Percentiles rank a stretch among this genome's conserved stretches.
Conservation (phyloP, 1,140 invertebrate genomes). For the Temnothorax curvispinosus region DNA sequence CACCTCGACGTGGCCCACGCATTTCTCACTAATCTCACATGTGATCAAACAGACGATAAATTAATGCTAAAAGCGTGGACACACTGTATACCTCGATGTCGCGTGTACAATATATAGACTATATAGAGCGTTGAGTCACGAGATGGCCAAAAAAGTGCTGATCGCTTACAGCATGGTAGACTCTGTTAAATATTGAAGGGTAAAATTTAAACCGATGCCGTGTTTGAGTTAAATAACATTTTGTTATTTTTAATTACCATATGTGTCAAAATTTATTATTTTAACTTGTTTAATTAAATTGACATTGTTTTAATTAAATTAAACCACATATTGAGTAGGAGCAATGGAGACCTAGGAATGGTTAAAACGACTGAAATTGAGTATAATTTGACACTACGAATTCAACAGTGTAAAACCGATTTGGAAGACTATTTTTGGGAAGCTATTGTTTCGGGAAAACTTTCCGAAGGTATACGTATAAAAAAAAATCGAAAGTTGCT, state of each 20-base stretch:
- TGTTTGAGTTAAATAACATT: too few species aligned
- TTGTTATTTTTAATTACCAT: too few species aligned
- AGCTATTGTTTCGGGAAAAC: neutral
- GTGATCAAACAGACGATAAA: slow-evolving; percentile 61
- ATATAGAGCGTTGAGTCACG: slow-evolving; percentile 21
- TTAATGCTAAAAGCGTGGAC: slow-evolving; percentile 16
- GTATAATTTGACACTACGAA: too few species aligned
- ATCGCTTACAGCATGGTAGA: neutral
- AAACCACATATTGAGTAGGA: too few species aligned
- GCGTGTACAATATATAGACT: too few species aligned
- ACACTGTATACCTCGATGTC: neutral
- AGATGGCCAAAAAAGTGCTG: neutral
- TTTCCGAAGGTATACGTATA: neutral
- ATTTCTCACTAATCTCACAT: slow-evolving; percentile 65
- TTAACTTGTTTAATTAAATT: too few species aligned
- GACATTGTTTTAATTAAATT: too few species aligned
- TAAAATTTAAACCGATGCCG: too few species aligned
- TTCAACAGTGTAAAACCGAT: neutral
- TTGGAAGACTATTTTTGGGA: neutral
- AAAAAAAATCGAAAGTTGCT: neutral
- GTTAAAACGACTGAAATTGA: too few species aligned
- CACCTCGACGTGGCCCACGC: slow-evolving; percentile 66
- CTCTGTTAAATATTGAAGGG: too few species aligned
- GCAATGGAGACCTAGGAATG: too few species aligned
- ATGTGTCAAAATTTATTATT: too few species aligned